Conservation (phyloP, 2,797 vertebrate species). For the Glossophaga mutica region DNA sequence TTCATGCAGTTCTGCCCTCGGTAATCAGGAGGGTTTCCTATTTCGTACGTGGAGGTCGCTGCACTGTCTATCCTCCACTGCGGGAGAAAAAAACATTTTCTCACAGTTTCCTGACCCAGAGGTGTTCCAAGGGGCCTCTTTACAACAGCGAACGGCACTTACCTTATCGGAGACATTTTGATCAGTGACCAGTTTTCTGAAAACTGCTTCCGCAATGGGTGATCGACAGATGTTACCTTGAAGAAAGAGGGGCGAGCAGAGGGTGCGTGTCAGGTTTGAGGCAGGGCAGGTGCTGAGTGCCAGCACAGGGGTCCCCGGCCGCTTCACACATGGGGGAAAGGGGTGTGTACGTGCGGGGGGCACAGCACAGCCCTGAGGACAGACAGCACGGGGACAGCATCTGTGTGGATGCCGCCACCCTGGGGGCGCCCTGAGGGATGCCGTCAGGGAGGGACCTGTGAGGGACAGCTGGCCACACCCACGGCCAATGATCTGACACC, state of each 20-base stretch:
- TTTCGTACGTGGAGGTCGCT: conserved; percentile 96
- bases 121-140: neutral
- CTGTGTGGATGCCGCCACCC: neutral
- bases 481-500: neutral
- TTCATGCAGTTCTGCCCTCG: conserved; percentile 96
- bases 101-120: conserved; percentile 48
- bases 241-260: conserved; percentile 42
- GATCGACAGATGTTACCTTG: conserved; percentile 98
- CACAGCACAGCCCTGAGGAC: no score
- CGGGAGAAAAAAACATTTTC: conserved; percentile 74
- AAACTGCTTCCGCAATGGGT: conserved; percentile 98
- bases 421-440: no score
- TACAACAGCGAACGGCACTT: conserved; percentile 64
- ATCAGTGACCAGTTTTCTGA: conserved; percentile 93
- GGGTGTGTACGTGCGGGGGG: no score
- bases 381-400: neutral
- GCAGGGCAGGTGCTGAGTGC: no score
- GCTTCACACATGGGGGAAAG: no score
- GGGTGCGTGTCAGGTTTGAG: neutral
- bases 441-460: fast-evolving
- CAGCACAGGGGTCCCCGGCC: fast-evolving
- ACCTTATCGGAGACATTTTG: conserved; percentile 88
- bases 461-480: neutral
- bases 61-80: conserved; percentile 99
- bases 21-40: conserved; percentile 95